Percentiles rank a stretch among this genome's conserved stretches.
These are phyloP conservation scores for Sandelia bainsii DNA, from an alignment of 2,797 vertebrate genomes.

Conservation along the genomic window DNA sequence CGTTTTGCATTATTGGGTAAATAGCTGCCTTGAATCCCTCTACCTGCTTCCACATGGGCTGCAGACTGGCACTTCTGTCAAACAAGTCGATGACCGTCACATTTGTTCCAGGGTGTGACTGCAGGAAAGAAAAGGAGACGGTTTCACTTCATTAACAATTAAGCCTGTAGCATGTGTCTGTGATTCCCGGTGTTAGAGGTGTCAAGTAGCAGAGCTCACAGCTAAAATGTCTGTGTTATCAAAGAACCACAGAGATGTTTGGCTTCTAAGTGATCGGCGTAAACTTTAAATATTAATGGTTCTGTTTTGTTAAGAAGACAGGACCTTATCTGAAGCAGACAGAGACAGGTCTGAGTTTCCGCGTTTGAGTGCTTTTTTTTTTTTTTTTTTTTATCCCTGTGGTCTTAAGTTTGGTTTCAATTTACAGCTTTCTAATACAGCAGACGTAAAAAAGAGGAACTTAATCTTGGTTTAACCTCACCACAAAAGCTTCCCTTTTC, in stretches of 20 bases:
- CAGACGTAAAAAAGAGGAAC: slow-evolving; percentile 46
- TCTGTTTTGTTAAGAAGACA: not conserved
- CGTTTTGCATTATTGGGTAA: slow-evolving; percentile 91
- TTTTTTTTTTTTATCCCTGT: no score
- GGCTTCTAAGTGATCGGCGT: slow-evolving; percentile 9
- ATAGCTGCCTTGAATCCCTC: slow-evolving; percentile 90
- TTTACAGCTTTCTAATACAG: not conserved
- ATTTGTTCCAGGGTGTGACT: slow-evolving; percentile 92
- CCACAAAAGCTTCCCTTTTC: slow-evolving; percentile 2
- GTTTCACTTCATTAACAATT: not conserved
- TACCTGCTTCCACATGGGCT: slow-evolving; percentile 94
- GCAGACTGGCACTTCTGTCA: slow-evolving; percentile 88
- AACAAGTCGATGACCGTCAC: slow-evolving; percentile 92
- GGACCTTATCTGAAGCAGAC: slow-evolving; percentile 19
- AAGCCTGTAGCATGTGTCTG: not conserved
- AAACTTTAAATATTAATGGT: slow-evolving; percentile 42
- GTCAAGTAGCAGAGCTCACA: not conserved
- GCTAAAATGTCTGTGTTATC: not conserved
- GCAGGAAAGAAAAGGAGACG: slow-evolving; percentile 32
- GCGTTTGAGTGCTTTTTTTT: not conserved
- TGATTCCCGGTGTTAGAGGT: not conserved
- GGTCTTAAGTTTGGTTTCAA: slow-evolving; percentile 1
- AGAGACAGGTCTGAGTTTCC: not conserved
- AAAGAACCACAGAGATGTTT: not conserved
- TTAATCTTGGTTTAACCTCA: not conserved